Base-by-base conservation (phyloP, 2,113 vertebrate species). In the Leucopsar rothschildi region DNA sequence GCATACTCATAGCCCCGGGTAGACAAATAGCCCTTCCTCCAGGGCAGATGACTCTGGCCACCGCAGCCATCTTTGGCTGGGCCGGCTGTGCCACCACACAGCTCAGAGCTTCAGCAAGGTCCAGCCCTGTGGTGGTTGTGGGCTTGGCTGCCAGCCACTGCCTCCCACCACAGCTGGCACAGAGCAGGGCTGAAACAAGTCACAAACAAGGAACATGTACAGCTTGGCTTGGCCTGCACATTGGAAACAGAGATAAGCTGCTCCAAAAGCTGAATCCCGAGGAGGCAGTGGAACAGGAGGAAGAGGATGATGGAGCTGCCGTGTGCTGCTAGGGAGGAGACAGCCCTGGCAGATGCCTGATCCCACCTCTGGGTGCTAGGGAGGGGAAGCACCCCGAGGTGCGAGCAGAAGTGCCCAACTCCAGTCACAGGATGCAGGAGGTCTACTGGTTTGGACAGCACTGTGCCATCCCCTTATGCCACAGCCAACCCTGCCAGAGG, bases 391-490 rank as follows among this genome's bases (percentile, higher is more conserved):
- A 60, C 9, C 29, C 44, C 0, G 0, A 82, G 33, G 19, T 9
- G 11, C 0, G 0, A 78, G n/a, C 23, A 20, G 75, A 49, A 90
- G 53, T 6, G 0, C 37, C 27, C 24, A 37, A 15, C 45, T 73
- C 63, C 0, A 0, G 44, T 16, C 0, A 0, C 0, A 2, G 70
- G 50, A 29, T 5, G 13, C 37, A 50, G n/a, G 28, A 82, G n/a
- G 11, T 40, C 19, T 60, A 40, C 40, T 33, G 59, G n/a, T 71
- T 9, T 49, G 35, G 16, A 57, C 31, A n/a, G 53, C 0, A 0
- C 49, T 23, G 53, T 40, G 29, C 33, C 1, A 0, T 33, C 12
- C 42, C n/a, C 73, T 31, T 5, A 3, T 44, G 15, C 24, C 2
- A 1, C 44, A 59, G 44, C 44, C 37, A 69, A 64, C 37, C n/a